Conservation (phyloP, 2,113 vertebrate species). For the Puffinus mauretanicus region DNA sequence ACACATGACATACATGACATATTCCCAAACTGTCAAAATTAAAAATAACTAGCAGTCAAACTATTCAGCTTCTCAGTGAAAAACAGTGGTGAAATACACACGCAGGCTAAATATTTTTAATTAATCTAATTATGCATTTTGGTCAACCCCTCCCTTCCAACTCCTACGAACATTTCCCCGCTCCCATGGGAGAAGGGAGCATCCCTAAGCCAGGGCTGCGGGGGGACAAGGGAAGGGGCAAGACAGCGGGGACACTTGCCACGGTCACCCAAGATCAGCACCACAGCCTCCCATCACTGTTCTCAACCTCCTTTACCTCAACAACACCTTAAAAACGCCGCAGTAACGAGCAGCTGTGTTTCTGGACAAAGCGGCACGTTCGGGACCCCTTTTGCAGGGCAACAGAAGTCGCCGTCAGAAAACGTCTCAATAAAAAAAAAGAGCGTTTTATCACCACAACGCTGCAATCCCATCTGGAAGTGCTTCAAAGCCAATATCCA, state of each 20-base stretch:
- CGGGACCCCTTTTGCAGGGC: not conserved
- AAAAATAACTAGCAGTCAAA: not conserved
- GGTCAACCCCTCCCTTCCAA: not conserved
- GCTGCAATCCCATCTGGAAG: not conserved
- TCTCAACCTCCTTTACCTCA: not conserved
- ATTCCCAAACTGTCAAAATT: not conserved
- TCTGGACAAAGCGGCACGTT: not conserved
- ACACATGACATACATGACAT: fast-evolving
- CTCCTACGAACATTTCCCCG: fast-evolving
- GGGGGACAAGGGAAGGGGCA: not conserved
- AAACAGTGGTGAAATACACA: not conserved
- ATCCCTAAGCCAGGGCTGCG: not conserved
- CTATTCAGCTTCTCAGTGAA: not conserved
- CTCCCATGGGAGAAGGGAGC: not conserved
- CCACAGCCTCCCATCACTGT: too few species aligned
- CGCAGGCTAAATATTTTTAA: not conserved
- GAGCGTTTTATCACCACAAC: not conserved
- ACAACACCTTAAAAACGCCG: fast-evolving
- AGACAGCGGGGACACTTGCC: not conserved
- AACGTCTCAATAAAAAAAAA: not conserved
- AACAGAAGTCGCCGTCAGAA: not conserved
- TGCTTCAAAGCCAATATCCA: not conserved
- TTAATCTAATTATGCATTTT: not conserved
- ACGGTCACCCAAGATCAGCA: not conserved
- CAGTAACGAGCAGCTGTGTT: not conserved